Base-by-base conservation (phyloP, 2,888 invertebrate genomes). In the Agrochola litura region DNA sequence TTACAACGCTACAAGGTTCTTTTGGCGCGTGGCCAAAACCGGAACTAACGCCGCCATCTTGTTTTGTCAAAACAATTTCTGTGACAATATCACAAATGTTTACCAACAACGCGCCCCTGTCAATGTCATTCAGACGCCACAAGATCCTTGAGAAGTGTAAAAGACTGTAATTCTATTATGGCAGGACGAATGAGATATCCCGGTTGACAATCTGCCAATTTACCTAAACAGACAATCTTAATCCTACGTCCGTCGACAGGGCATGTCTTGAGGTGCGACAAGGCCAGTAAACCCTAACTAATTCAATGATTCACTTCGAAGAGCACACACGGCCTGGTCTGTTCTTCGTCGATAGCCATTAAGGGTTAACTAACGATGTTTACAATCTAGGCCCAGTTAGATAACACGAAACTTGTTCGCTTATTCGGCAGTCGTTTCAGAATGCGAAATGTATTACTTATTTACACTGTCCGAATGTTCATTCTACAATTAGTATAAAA, bases 341-440 rank as follows among this genome's bases (percentile, higher is more conserved):
- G 79, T 76, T 65, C 76, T 77, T 84, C 77, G 73, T 76, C 73
- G 85, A 83, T 81, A 73, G 82, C 84, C 81, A 84, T 86, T 87
- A 85, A 81, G 79, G 73, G 63, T 46, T 37, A 84, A 82, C 81
- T 80, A 83, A 86, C 73, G 49, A 46, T 81, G 79, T 84, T 77
- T 72, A 81, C 75, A 67, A 83, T 68, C 30, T 74, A 82, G 74
- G 19, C 65, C 64, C 73, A 75, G 70, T 76, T 75, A 81, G 79
- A 82, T 81, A 77, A 83, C 73, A 80, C 60, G 12, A 68, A 76
- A 75, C 74, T 64, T 71, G 63, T 72, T 43, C 60, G 46, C 41
- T 66, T 69, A 69, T 73, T 73, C 56, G n/a, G 63, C 37, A 54
- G 25, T 56, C 22, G 22, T 74, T 74, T 83, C 41, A n/a, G 41